Percentiles rank a stretch among this genome's conserved stretches.
Evolutionary conservation across 2,888 invertebrate genomes (phyloP).

Genomic region (Seira musarum): DNA sequence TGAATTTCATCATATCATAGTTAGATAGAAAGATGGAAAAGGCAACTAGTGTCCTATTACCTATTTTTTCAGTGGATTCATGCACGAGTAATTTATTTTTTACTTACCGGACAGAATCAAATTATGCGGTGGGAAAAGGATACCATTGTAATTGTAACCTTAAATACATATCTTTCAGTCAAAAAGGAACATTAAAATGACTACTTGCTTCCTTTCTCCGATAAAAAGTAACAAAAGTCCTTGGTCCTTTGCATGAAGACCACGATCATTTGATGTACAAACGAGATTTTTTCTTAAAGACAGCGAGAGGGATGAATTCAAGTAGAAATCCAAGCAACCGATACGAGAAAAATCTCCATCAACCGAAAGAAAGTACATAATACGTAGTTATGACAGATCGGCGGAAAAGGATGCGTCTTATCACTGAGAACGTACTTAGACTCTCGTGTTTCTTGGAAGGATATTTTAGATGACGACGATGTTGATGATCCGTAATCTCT

Average conservation of each 20-base stretch:
- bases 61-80: not conserved
- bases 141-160: not conserved
- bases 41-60: not conserved
- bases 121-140: not conserved
- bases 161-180: too few relatives aligned
- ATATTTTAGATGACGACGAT: not conserved
- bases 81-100: not conserved
- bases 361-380: not conserved
- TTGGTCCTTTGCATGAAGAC: not conserved
- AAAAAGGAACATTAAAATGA: not conserved
- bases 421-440: not conserved
- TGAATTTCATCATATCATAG: too few relatives aligned
- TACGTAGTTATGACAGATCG: not conserved
- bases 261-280: not conserved
- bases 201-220: not conserved
- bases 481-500: not conserved
- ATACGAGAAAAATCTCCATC: slow-evolving; percentile 1
- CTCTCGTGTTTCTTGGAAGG: not conserved
- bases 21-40: too few relatives aligned
- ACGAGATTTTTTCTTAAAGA: not conserved
- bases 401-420: slow-evolving; percentile 18
- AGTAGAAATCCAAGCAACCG: not conserved
- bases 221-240: not conserved
- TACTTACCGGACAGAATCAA: not conserved
- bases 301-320: not conserved